Base-by-base conservation (phyloP, 2,113 vertebrate species). In the Ramphastos sulfuratus region DNA sequence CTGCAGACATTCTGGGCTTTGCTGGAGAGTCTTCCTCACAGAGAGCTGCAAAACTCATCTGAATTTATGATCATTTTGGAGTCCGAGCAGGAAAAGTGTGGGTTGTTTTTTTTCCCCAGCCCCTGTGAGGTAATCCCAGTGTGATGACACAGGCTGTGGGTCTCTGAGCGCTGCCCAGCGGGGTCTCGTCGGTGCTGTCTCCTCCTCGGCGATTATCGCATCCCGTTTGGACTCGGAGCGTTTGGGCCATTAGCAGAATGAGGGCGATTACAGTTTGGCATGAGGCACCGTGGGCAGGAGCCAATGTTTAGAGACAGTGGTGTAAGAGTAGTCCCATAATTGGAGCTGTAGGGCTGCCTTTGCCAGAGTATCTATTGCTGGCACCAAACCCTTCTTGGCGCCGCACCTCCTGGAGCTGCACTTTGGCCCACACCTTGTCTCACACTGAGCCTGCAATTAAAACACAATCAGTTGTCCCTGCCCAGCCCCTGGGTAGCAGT, bases 401-500 rank as follows among this genome's bases (percentile, higher is more conserved):
- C 87, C 4, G 66, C 85, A 93, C 91, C 85, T 89, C 42, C 81
- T 89, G 94, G 74, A 88, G 91, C 76, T 94, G 95, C 91, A 86
- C 94, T 94, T 93, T 96, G 94, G 94, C 95, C 94, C 93, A 83
- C 82, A 92, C 95, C 91, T 91, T 81, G 63, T 39, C 83, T 90
- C 82, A 37, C 50, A 71, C 82, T 54, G 85, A 94, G 93, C 85
- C 80, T 79, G 80, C 80, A 90, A 91, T 93, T 95, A 92, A 92
- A 95, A 67, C 60, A 27, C 76, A 63, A 94, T 94, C 92, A 61
- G 60, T 85, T 55, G 97, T 97, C 37, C 82, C 83, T 73, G 95
- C 98, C 97, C 98, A 97, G 97, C 95, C 92, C 96, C 94, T 87
- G 92, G 89, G 37, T 31, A 58, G 81, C 33, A 20, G 79, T 54